phyloP scores from a whole-genome alignment of 1,140 invertebrate species.

The Drosophila punjabiensis region DNA sequence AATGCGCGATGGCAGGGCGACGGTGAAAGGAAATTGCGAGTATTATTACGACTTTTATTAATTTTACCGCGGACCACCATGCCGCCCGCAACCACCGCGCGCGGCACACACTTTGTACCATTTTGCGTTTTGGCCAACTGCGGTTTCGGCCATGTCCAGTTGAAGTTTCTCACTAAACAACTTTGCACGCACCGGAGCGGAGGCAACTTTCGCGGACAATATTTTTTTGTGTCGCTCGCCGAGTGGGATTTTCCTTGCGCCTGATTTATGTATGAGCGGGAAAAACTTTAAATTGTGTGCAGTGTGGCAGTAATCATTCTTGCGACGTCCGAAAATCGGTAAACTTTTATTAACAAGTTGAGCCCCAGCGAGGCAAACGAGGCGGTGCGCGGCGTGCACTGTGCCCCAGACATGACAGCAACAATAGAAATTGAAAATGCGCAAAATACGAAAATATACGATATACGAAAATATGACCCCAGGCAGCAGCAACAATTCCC shows the following conservation, averaged over 20 bases:
- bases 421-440: conserved; percentile 67
- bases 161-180: conserved; percentile 80
- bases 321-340: conserved; percentile 66
- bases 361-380: conserved; percentile 7
- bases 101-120: conserved; percentile 59
- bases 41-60: conserved; percentile 84
- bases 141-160: conserved; percentile 62
- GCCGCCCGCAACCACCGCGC: neutral
- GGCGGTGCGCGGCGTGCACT: neutral
- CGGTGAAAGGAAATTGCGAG: conserved; percentile 77
- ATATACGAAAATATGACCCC: conserved; percentile 47
- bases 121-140: conserved; percentile 54
- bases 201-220: conserved; percentile 49
- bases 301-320: conserved; percentile 70
- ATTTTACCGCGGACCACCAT: conserved; percentile 58
- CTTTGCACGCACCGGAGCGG: conserved; percentile 72
- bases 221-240: conserved; percentile 33
- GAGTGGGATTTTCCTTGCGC: conserved; percentile 51
- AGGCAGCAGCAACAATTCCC: conserved; percentile 31
- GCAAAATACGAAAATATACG: conserved; percentile 16
- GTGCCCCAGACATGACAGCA: conserved; percentile 27
- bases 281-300: conserved; percentile 78
- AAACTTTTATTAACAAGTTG: conserved; percentile 81
- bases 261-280: conserved; percentile 72
- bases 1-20: conserved; percentile 52